A percentile compares a stretch with the other conserved stretches of the same genome.
Conservation (phyloP, 2,797 vertebrate genomes). For the Peromyscus nudipes region DNA sequence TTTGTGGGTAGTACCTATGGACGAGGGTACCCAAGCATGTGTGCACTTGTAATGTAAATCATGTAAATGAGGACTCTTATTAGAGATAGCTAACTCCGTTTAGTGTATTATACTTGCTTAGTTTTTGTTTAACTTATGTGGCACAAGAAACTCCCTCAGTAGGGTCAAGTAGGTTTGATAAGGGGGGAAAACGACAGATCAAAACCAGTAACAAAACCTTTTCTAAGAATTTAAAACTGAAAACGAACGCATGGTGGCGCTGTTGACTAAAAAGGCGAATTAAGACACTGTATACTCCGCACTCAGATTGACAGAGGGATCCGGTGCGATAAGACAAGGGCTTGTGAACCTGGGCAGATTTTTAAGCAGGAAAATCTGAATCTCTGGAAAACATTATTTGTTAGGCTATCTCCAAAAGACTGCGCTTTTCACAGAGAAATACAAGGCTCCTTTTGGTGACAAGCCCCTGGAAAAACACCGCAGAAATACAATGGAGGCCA, state of each 20-base stretch:
- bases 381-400: background rate
- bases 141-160: background rate
- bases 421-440: background rate
- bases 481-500: constrained; percentile 52
- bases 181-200: background rate
- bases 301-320: background rate
- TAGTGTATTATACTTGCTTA: background rate
- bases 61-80: constrained; percentile 7
- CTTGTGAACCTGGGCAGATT: background rate
- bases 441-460: background rate
- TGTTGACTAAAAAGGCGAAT: constrained; percentile 75
- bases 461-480: background rate
- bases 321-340: background rate
- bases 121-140: constrained; percentile 3
- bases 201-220: background rate
- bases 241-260: constrained; percentile 76
- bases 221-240: constrained; percentile 45
- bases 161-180: background rate
- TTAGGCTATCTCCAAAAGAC: background rate
- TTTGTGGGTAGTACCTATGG: background rate
- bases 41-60: background rate
- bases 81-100: background rate
- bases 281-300: background rate
- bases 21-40: background rate
- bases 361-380: constrained; percentile 42